Conservation (phyloP, 2,113 vertebrate species). For the Leptosomus discolor region DNA sequence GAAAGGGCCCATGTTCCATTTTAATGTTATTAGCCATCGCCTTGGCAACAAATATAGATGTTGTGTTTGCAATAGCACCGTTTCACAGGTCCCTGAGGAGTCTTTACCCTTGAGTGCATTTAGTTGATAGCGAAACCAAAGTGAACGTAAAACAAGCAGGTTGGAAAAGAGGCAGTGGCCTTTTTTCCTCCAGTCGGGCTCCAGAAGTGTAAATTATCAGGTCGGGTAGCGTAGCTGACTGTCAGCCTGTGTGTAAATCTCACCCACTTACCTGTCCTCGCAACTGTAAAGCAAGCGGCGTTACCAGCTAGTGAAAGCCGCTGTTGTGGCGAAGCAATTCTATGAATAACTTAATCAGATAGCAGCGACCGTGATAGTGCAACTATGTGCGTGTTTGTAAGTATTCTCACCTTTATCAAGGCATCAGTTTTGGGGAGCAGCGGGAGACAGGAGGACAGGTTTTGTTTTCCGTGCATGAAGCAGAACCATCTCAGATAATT, state of each 20-base stretch:
- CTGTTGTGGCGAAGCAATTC: background rate
- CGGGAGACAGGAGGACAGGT: background rate
- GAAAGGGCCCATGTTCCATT: background rate
- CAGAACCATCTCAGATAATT: background rate
- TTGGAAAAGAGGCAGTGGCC: background rate
- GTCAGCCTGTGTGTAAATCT: background rate
- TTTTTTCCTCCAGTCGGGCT: background rate
- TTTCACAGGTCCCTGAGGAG: conserved; percentile 24
- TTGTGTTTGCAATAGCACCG: background rate
- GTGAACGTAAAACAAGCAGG: conserved; percentile 8
- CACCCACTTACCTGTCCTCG: background rate
- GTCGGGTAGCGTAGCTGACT: background rate
- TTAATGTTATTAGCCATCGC: conserved; percentile 5
- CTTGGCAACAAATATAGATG: conserved; percentile 44
- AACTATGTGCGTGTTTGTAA: background rate
- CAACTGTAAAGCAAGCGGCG: background rate
- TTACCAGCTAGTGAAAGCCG: background rate
- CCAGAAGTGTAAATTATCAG: background rate
- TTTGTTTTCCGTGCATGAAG: background rate
- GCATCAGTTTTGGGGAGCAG: background rate
- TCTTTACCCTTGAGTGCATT: conserved; percentile 59
- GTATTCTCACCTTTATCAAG: background rate
- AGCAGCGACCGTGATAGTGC: background rate
- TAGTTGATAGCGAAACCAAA: conserved; percentile 35
- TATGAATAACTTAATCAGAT: background rate